A percentile compares a stretch with the other conserved stretches of the same genome.
Conservation (phyloP, 2,113 vertebrate species). For the Phyllostomus discolor region DNA sequence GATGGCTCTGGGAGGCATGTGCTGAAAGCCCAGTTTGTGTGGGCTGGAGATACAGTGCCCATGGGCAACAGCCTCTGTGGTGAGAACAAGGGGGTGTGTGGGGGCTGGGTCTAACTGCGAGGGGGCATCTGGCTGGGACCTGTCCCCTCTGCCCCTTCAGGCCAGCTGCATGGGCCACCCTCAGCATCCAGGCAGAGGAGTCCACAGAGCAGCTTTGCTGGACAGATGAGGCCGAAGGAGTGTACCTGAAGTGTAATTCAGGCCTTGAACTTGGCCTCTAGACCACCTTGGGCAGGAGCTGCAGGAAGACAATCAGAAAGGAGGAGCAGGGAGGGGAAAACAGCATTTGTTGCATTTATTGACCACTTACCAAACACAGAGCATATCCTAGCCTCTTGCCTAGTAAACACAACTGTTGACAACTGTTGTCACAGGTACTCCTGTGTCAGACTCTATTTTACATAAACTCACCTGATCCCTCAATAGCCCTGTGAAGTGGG, state of each 20-base stretch:
- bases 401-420: not conserved
- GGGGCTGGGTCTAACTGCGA: not conserved
- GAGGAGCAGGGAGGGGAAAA: too few species aligned
- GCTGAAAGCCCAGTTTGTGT: too few species aligned
- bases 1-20: rapidly evolving
- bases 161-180: not conserved
- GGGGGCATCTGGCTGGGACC: not conserved
- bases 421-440: not conserved
- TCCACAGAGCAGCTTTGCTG: not conserved
- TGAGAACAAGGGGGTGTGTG: not conserved
- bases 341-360: not conserved
- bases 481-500: not conserved
- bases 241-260: not conserved
- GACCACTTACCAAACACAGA: not conserved
- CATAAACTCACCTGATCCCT: not conserved
- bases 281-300: not conserved
- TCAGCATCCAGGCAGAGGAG: not conserved
- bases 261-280: not conserved
- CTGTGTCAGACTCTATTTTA: not conserved
- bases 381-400: not conserved
- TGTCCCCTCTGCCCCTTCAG: too few species aligned
- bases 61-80: not conserved
- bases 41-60: not conserved
- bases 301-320: not conserved
- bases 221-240: not conserved